These are phyloP conservation scores for Drosophila ananassae DNA, from an alignment of 1,140 invertebrate genomes.

Conservation along the genomic window DNA sequence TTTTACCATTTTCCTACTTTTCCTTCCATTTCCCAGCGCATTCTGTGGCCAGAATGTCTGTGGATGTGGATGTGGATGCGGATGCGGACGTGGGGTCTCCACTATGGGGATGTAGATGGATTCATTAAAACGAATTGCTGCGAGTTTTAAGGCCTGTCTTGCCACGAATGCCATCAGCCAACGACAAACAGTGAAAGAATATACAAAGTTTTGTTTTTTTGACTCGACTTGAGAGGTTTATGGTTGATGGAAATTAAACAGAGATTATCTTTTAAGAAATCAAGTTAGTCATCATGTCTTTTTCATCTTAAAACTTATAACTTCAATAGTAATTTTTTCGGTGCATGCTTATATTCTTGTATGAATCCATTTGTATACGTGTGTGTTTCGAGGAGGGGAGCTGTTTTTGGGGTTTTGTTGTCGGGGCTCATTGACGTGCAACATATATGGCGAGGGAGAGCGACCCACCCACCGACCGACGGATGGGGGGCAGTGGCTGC, in stretches of 20 bases:
- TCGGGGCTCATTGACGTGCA: conserved; percentile 77
- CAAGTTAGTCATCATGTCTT: background rate
- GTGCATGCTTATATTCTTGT: conserved; percentile 8
- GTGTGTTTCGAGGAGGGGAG: conserved; percentile 11
- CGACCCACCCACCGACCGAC: background rate
- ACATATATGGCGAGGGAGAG: conserved; percentile 29
- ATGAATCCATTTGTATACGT: conserved; percentile 43
- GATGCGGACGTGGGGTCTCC: conserved; percentile 10
- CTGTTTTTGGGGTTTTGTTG: conserved; percentile 73
- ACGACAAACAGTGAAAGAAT: conserved; percentile 33
- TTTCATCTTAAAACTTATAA: background rate
- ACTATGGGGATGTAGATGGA: conserved; percentile 61
- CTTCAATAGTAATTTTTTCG: background rate
- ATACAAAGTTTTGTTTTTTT: background rate
- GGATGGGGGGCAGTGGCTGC: conserved; percentile 16
- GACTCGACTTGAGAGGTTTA: too few relatives aligned
- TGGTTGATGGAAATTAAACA: background rate
- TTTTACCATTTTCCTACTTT: conserved; percentile 13
- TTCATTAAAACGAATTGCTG: conserved; percentile 82
- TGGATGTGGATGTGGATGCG: conserved; percentile 18
- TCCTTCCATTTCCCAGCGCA: conserved; percentile 33
- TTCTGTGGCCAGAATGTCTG: conserved; percentile 44
- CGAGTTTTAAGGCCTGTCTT: conserved; percentile 64
- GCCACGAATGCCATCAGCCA: conserved; percentile 29
- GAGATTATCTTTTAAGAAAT: background rate